A percentile compares a stretch with the other conserved stretches of the same genome.
Conservation (phyloP, 2,113 vertebrate species). For the Numenius arquata region DNA sequence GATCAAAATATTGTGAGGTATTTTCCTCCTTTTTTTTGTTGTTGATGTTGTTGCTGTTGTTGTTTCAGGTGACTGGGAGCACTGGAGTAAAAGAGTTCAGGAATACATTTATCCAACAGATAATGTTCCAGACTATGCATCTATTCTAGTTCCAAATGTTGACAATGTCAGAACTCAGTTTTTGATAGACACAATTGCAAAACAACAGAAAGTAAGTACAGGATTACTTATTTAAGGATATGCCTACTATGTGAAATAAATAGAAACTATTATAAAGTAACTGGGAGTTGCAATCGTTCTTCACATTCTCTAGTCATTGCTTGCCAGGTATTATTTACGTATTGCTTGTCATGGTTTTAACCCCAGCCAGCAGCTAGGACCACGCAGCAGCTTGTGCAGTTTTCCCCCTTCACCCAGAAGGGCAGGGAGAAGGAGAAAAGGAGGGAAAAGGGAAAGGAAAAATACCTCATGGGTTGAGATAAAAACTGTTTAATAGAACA, state of each 20-base stretch:
- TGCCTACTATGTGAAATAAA: neutral
- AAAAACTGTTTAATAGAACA: neutral
- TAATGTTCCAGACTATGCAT: constrained; percentile 74
- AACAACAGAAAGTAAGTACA: constrained; percentile 76
- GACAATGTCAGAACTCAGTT: constrained; percentile 79
- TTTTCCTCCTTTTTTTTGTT: too few relatives aligned
- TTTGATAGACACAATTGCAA: constrained; percentile 77
- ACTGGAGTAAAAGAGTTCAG: constrained; percentile 77
- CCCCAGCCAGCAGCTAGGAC: neutral
- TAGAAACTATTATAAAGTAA: neutral
- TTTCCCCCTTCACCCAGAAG: neutral
- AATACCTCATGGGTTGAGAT: neutral
- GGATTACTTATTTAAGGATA: neutral
- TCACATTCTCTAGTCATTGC: neutral
- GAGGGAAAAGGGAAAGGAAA: neutral
- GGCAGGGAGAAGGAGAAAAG: neutral
- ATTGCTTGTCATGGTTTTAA: neutral
- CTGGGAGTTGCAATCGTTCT: neutral
- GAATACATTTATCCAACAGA: constrained; percentile 79
- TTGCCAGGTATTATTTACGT: neutral
- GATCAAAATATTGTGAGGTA: neutral
- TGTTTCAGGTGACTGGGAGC: constrained; percentile 73
- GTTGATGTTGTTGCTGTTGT: too few relatives aligned
- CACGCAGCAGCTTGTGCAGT: neutral
- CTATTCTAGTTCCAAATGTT: constrained; percentile 81